A percentile compares a stretch with the other conserved stretches of the same genome.
Evolutionary conservation across 64 coral and sea anemone genomes (phyloP).

Genomic region (Acropora tenuis): DNA sequence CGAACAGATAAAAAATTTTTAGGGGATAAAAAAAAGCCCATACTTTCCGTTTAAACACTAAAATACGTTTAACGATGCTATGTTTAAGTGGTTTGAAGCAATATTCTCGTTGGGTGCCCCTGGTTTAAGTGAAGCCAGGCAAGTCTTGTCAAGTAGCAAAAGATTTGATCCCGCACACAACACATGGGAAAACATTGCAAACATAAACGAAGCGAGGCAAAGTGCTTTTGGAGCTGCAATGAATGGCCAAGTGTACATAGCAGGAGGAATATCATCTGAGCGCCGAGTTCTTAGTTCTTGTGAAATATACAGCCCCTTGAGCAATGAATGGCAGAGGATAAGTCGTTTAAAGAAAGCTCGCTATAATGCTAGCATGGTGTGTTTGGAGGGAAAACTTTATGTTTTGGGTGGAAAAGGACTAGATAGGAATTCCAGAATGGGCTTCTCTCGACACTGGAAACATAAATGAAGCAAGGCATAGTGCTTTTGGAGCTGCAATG

Average conservation of each 20-base stretch:
- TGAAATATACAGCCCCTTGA: neutral
- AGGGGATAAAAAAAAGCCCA: too few relatives aligned
- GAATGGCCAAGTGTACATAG: neutral
- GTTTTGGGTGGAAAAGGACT: neutral
- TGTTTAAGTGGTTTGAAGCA: too few relatives aligned
- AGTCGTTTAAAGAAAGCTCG: neutral
- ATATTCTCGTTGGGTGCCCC: too few relatives aligned
- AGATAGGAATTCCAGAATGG: neutral
- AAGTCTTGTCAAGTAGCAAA: neutral
- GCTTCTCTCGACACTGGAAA: too few relatives aligned
- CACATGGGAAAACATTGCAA: conserved; percentile 1
- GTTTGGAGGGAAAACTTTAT: conserved; percentile 3
- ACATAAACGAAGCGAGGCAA: neutral
- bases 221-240: neutral
- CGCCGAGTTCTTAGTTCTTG: neutral
- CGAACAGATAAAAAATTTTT: too few relatives aligned
- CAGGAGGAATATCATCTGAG: neutral
- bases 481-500: neutral
- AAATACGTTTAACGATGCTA: too few relatives aligned
- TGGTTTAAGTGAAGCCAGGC: neutral
- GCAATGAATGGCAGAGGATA: neutral
- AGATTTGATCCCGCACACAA: neutral
- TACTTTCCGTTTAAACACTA: too few relatives aligned
- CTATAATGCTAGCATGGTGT: neutral
- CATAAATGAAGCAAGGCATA: too few relatives aligned